phyloP scores from a whole-genome alignment of 30 jellyfish, hydroid and myxozoan species.

The Catostylus mosaicus region DNA sequence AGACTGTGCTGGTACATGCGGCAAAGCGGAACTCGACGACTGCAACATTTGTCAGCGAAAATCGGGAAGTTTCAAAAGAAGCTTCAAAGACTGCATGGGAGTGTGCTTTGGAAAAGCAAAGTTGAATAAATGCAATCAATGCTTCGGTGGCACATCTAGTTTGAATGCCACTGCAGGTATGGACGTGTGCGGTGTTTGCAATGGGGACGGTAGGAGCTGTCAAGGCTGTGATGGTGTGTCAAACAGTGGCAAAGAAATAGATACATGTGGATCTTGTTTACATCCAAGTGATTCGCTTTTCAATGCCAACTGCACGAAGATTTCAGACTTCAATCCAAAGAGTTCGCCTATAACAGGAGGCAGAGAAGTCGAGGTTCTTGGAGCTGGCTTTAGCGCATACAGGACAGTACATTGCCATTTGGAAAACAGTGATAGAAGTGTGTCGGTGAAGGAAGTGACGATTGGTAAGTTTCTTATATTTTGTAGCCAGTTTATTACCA shows the following conservation, averaged over 20 bases:
- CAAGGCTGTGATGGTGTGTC: slow-evolving; percentile 82
- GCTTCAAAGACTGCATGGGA: slow-evolving; percentile 85
- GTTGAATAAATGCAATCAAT: slow-evolving; percentile 70
- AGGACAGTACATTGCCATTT: slow-evolving; percentile 31
- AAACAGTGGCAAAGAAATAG: slow-evolving; percentile 73
- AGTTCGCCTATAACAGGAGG: slow-evolving; percentile 76
- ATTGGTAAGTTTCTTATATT: slow-evolving; percentile 14
- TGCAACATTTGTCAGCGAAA: slow-evolving; percentile 80
- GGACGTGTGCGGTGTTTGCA: slow-evolving; percentile 89
- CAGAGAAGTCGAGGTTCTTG: slow-evolving; percentile 38
- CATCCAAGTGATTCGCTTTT: slow-evolving; percentile 54
- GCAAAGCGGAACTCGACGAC: slow-evolving; percentile 63
- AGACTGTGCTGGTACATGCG: slow-evolving; percentile 95
- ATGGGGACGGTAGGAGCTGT: slow-evolving; percentile 78
- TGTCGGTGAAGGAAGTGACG: slow-evolving; percentile 1
- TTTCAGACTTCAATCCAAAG: slow-evolving; percentile 39
- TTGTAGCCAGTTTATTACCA: background rate
- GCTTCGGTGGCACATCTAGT: slow-evolving; percentile 83
- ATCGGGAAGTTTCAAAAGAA: slow-evolving; percentile 11
- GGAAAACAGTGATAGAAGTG: background rate
- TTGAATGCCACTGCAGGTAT: slow-evolving; percentile 31
- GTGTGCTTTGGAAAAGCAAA: slow-evolving; percentile 83
- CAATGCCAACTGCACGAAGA: slow-evolving; percentile 53
- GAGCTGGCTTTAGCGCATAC: slow-evolving; percentile 72
- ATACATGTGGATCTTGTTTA: slow-evolving; percentile 76